phyloP scores from a whole-genome alignment of 2,888 invertebrate genomes.

The Drosophila engyochracea region DNA sequence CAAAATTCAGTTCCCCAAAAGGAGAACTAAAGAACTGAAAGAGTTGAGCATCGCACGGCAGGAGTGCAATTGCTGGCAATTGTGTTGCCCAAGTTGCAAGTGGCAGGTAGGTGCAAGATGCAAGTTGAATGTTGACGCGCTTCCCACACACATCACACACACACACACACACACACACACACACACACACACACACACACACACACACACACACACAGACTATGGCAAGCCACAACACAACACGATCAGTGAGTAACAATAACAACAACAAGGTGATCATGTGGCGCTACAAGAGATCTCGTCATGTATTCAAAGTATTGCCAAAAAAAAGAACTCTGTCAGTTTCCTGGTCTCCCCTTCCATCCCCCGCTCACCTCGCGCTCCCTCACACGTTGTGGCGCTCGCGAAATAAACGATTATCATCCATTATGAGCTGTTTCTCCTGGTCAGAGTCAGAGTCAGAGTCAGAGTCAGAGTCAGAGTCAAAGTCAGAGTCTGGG shows the following conservation, averaged over 20 bases:
- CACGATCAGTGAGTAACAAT: slow-evolving; percentile 13
- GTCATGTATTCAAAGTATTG: slow-evolving; percentile 28
- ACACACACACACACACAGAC: slow-evolving; percentile 17
- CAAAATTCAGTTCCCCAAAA: slow-evolving; percentile 18
- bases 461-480: slow-evolving; percentile 8
- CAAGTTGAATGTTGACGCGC: slow-evolving; percentile 51
- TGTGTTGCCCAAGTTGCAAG: slow-evolving; percentile 39
- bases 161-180: slow-evolving; percentile 22
- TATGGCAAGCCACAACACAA: slow-evolving; percentile 35
- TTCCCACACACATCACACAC: slow-evolving; percentile 63
- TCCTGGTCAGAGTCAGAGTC: slow-evolving; percentile 29
- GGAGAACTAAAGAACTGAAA: slow-evolving; percentile 8
- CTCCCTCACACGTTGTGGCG: slow-evolving; percentile 17
- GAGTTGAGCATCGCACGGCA: slow-evolving; percentile 44
- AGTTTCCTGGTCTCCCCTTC: slow-evolving; percentile 7
- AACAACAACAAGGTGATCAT: slow-evolving; percentile 55
- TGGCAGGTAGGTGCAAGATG: slow-evolving; percentile 27
- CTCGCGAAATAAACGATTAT: slow-evolving; percentile 80
- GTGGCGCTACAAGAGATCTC: slow-evolving; percentile 71
- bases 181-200: slow-evolving; percentile 47
- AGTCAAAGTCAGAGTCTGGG: background rate
- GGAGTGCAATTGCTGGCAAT: slow-evolving; percentile 66
- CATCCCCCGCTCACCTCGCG: background rate
- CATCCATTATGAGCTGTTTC: slow-evolving; percentile 83
- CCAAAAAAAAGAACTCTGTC: slow-evolving; percentile 33